These are phyloP conservation scores for Riptortus pedestris DNA, from an alignment of 1,140 invertebrate species.

Conservation along the genomic window DNA sequence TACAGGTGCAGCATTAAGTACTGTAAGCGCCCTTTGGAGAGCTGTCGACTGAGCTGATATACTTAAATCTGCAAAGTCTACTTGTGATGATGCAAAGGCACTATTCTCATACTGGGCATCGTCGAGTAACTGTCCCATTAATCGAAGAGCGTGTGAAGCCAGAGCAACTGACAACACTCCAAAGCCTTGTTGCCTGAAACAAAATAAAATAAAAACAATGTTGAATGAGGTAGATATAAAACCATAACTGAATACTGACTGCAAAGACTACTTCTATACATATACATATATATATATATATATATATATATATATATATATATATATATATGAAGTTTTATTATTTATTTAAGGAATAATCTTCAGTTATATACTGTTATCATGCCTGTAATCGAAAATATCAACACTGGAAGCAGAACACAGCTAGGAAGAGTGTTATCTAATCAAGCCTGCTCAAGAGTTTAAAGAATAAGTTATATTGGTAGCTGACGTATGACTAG, in stretches of 20 bases:
- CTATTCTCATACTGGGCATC: constrained; percentile 51
- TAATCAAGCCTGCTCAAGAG: no score
- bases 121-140: constrained; percentile 53
- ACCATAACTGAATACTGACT: not conserved
- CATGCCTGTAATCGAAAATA: no score
- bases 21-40: constrained; percentile 52
- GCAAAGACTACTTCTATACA: not conserved
- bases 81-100: constrained; percentile 22
- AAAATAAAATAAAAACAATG: constrained; percentile 6
- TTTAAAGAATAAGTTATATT: no score
- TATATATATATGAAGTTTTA: no score
- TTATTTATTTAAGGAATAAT: no score
- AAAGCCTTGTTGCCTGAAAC: constrained; percentile 59
- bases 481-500: no score
- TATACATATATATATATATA: no score
- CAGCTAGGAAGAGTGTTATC: no score
- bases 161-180: constrained; percentile 71
- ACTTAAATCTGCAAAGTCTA: constrained; percentile 44
- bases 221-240: not conserved
- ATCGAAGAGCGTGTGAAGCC: constrained; percentile 56
- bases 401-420: no score
- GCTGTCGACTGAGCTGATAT: constrained; percentile 51
- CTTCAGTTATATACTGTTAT: no score
- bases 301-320: no score
- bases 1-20: constrained; percentile 50